These are phyloP conservation scores for Mustela nigripes DNA, from an alignment of 2,113 vertebrate genomes.

Conservation along the genomic window DNA sequence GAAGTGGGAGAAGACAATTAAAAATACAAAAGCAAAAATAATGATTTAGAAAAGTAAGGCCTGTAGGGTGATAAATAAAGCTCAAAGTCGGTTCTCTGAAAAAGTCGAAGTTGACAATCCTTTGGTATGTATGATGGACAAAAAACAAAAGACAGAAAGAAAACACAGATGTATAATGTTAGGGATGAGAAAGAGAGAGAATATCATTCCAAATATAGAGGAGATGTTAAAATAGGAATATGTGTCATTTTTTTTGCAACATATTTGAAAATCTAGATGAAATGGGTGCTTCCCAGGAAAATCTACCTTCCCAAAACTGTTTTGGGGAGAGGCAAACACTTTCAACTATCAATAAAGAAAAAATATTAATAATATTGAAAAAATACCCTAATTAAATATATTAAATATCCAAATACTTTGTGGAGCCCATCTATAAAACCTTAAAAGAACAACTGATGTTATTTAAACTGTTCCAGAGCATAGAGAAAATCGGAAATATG, in stretches of 20 bases:
- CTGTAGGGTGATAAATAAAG: constrained; percentile 9
- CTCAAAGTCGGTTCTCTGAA: constrained; percentile 8
- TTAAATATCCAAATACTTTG: neutral
- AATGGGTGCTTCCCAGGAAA: neutral
- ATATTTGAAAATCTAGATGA: neutral
- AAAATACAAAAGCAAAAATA: constrained; percentile 62
- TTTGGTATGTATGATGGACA: neutral
- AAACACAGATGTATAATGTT: neutral
- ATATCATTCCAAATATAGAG: neutral
- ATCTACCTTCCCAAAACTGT: constrained; percentile 24
- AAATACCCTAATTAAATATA: neutral
- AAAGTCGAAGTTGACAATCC: neutral
- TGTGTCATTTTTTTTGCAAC: neutral
- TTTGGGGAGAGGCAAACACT: constrained; percentile 6
- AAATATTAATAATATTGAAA: constrained; percentile 14
- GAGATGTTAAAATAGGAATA: neutral
- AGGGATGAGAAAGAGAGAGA: neutral
- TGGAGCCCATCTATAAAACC: neutral
- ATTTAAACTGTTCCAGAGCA: neutral
- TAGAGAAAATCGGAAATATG: neutral
- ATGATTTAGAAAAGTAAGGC: neutral
- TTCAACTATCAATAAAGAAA: neutral
- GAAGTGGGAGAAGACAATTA: constrained; percentile 16
- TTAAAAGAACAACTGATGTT: neutral
- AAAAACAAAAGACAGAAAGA: neutral